A percentile compares a stretch with the other conserved stretches of the same genome.
phyloP scores from a whole-genome alignment of 2,888 invertebrate genomes.

The Pseudoips prasinana region DNA sequence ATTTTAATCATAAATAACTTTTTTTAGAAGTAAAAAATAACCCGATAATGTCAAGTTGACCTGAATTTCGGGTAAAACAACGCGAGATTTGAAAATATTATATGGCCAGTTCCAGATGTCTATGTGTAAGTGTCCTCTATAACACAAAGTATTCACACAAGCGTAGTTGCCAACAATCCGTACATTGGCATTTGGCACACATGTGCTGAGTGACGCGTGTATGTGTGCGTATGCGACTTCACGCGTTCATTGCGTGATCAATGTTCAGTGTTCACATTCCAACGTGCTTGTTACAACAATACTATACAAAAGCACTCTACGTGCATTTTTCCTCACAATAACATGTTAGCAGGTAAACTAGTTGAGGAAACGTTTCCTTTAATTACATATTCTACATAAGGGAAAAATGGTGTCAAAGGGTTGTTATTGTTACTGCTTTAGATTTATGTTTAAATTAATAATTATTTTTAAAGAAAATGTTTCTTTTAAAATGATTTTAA shows the following conservation, averaged over 20 bases:
- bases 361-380: too few species aligned
- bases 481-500: too few species aligned
- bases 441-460: too few species aligned
- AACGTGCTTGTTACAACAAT: slow-evolving; percentile 46
- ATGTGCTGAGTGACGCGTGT: slow-evolving; percentile 21
- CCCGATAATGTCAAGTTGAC: slow-evolving; percentile 22
- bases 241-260: slow-evolving; percentile 67
- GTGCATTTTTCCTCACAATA: slow-evolving; percentile 16
- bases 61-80: slow-evolving; percentile 20
- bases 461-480: too few species aligned
- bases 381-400: too few species aligned
- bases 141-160: slow-evolving; percentile 38
- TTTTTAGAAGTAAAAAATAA: slow-evolving; percentile 6
- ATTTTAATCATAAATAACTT: too few species aligned
- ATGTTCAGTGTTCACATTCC: slow-evolving; percentile 59
- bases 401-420: too few species aligned
- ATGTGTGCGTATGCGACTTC: slow-evolving; percentile 47
- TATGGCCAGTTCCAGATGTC: slow-evolving; percentile 11
- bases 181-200: slow-evolving; percentile 55
- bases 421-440: too few species aligned
- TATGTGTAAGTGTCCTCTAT: slow-evolving; percentile 32
- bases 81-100: slow-evolving; percentile 36
- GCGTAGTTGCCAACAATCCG: slow-evolving; percentile 41
- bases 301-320: slow-evolving; percentile 32
- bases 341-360: too few species aligned